phyloP scores from a whole-genome alignment of 1,140 invertebrate species.

The Drosophila lini region DNA sequence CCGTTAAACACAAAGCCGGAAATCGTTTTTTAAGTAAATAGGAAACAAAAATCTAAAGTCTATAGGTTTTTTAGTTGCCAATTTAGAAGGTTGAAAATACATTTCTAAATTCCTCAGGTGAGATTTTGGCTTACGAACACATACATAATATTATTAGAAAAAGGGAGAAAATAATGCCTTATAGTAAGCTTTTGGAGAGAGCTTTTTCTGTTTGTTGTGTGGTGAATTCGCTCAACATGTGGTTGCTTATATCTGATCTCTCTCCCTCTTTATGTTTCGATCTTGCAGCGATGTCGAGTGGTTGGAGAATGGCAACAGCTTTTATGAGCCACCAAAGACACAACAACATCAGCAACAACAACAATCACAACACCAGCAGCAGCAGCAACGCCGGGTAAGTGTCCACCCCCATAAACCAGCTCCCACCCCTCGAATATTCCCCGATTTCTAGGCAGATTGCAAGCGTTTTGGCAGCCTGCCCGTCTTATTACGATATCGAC shows the following conservation, averaged over 20 bases:
- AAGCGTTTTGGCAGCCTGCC: constrained; percentile 73
- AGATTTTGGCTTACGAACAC: background rate
- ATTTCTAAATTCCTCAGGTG: constrained; percentile 11
- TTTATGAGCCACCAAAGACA: constrained; percentile 65
- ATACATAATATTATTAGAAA: background rate
- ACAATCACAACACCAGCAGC: constrained; percentile 54
- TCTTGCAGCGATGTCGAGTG: constrained; percentile 73
- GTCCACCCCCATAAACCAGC: constrained; percentile 15
- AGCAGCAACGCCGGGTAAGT: constrained; percentile 67
- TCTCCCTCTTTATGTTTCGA: constrained; percentile 36
- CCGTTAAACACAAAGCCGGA: background rate
- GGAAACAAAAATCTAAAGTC: background rate
- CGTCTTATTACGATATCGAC: constrained; percentile 71
- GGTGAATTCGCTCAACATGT: constrained; percentile 77
- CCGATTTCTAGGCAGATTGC: constrained; percentile 57
- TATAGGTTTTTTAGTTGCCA: background rate
- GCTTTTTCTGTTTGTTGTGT: constrained; percentile 66
- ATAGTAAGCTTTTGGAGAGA: constrained; percentile 27
- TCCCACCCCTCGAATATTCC: constrained; percentile 5
- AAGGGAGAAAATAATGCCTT: background rate
- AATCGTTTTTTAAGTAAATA: constrained; percentile 17
- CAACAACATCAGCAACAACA: constrained; percentile 55
- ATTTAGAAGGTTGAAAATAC: constrained; percentile 1
- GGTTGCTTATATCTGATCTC: constrained; percentile 47
- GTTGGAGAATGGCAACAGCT: constrained; percentile 74